Conservation (phyloP, 92 coral and sea anemone species). For the Porites cylindrica region DNA sequence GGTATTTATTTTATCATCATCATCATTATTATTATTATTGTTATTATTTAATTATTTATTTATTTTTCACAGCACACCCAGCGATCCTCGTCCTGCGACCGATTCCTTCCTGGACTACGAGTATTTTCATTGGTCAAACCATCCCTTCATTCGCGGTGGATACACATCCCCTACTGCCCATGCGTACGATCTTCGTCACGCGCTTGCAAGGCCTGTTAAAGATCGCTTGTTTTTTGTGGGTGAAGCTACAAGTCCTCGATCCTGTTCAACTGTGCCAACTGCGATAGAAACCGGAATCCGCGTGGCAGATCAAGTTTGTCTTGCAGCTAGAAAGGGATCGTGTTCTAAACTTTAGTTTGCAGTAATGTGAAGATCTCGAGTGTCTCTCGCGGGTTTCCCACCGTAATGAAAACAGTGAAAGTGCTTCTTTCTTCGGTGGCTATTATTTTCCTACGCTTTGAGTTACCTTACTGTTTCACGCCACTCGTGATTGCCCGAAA, state of each 20-base stretch:
- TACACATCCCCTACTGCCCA: slow-evolving; percentile 15
- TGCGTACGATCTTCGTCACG: slow-evolving; percentile 81
- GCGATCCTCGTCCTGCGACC: no score
- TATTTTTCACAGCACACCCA: no score
- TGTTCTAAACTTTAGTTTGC: slow-evolving; percentile 8
- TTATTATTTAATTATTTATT: no score
- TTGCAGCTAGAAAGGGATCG: slow-evolving; percentile 38
- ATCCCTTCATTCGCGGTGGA: slow-evolving; percentile 90
- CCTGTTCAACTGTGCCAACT: slow-evolving; percentile 57
- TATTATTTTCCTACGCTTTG: no score
- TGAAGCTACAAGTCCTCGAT: no score
- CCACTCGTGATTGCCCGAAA: no score
- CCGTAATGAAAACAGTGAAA: no score
- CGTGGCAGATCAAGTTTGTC: slow-evolving; percentile 79
- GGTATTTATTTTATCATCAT: slow-evolving; percentile 2
- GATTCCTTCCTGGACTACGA: slow-evolving; percentile 36
- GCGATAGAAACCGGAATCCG: slow-evolving; percentile 87
- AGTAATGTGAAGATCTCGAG: no score
- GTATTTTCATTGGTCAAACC: slow-evolving; percentile 88
- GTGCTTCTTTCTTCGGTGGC: no score
- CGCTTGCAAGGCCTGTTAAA: slow-evolving; percentile 79
- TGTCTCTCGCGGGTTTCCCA: no score
- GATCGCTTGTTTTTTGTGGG: background rate
- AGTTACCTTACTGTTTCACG: no score
- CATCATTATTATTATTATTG: slow-evolving; percentile 42